These are phyloP conservation scores for Jordanella pulchra DNA, from an alignment of 2,797 vertebrate genomes.

Conservation along the genomic window DNA sequence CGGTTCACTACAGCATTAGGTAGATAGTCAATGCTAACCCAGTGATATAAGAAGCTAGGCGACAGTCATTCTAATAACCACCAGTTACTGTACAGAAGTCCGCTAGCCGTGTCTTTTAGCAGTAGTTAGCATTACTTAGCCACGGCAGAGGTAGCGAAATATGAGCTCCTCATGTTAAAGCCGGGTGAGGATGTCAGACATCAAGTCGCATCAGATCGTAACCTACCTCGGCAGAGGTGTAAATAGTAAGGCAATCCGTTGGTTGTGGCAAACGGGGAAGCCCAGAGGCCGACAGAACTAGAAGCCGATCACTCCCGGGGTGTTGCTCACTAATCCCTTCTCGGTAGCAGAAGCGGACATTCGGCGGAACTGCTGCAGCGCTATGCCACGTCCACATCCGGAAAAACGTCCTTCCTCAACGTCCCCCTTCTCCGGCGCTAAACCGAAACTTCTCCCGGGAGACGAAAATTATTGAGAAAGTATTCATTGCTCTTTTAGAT, in stretches of 20 bases:
- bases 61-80: constrained; percentile 20
- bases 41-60: not conserved
- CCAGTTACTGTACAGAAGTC: constrained; percentile 20
- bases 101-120: constrained; percentile 8
- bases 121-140: constrained; percentile 38
- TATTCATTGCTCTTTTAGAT: not conserved
- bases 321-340: constrained; percentile 73
- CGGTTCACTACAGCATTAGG: constrained; percentile 10
- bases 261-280: constrained; percentile 30
- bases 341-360: constrained; percentile 72
- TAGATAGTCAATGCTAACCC: constrained; percentile 38
- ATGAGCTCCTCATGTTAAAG: constrained; percentile 16
- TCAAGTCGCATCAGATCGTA: not conserved
- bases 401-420: constrained; percentile 42
- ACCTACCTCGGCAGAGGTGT: constrained; percentile 63
- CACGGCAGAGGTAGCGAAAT: constrained; percentile 44
- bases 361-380: constrained; percentile 80
- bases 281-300: constrained; percentile 46
- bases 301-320: constrained; percentile 63
- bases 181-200: constrained; percentile 24
- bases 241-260: constrained; percentile 46
- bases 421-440: not conserved
- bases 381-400: constrained; percentile 87
- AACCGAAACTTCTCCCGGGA: not conserved
- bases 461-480: not conserved